phyloP scores from a whole-genome alignment of 1,140 invertebrate genomes.

The Medauroidea extradentata region DNA sequence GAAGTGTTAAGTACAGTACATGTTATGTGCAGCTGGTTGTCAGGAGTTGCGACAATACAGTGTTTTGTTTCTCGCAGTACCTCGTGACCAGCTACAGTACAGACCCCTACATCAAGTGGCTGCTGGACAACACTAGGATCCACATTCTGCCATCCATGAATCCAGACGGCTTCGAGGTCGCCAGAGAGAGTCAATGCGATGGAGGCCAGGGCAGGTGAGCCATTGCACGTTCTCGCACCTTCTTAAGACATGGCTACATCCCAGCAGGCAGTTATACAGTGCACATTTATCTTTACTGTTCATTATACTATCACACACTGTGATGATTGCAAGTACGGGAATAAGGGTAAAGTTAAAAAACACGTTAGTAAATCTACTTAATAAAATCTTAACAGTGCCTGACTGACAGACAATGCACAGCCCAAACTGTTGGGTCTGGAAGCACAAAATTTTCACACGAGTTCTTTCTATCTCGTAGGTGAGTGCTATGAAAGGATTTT shows the following conservation, averaged over 20 bases:
- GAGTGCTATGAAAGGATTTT: no score
- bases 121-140: slow-evolving; percentile 85
- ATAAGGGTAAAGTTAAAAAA: background rate
- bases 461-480: no score
- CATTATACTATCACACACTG: background rate
- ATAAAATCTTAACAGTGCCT: no score
- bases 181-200: slow-evolving; percentile 81
- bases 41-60: no score
- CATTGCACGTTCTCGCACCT: no score
- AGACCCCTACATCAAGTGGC: slow-evolving; percentile 76
- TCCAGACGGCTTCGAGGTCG: slow-evolving; percentile 83
- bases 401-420: no score
- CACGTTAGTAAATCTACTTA: no score
- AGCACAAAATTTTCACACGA: no score
- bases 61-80: slow-evolving; percentile 62
- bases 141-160: slow-evolving; percentile 92
- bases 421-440: no score
- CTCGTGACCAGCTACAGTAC: slow-evolving; percentile 75
- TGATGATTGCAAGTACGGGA: background rate
- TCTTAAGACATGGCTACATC: no score
- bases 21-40: no score
- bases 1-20: no score
- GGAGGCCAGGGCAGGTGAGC: slow-evolving; percentile 76
- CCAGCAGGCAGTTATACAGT: background rate
- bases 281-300: background rate